Conservation (phyloP, 2,888 invertebrate genomes). For the Gastrophysa polygoni region DNA sequence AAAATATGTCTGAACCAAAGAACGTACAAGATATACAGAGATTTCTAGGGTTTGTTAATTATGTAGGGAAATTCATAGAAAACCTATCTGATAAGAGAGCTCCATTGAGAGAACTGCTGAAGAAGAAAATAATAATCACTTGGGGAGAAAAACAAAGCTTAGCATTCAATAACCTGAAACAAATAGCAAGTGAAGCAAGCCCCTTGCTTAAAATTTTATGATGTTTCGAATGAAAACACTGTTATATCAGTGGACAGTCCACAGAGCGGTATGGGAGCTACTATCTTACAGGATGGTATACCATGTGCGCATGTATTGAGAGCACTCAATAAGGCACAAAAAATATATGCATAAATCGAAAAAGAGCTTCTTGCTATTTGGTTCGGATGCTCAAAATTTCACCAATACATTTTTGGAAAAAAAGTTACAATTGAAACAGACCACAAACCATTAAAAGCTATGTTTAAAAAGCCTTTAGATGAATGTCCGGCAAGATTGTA, state of each 20-base stretch:
- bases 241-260: conserved; percentile 39
- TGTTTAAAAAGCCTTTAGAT: background rate
- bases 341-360: conserved; percentile 42
- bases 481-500: background rate
- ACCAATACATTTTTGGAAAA: too few species aligned
- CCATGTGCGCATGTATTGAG: conserved; percentile 42
- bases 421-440: too few species aligned
- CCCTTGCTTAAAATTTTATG: conserved; percentile 12
- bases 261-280: conserved; percentile 32
- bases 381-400: conserved; percentile 7
- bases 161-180: background rate
- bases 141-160: background rate
- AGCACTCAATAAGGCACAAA: conserved; percentile 32
- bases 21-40: too few species aligned
- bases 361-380: conserved; percentile 21
- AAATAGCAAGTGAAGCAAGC: background rate
- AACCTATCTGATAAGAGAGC: conserved; percentile 30
- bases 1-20: background rate
- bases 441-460: background rate
- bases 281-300: conserved; percentile 37
- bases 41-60: too few species aligned
- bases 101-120: too few species aligned
- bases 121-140: background rate
- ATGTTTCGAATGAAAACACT: background rate
- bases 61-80: conserved; percentile 35